Conservation (phyloP, 2,113 vertebrate genomes). For the Thamnophis sirtalis region DNA sequence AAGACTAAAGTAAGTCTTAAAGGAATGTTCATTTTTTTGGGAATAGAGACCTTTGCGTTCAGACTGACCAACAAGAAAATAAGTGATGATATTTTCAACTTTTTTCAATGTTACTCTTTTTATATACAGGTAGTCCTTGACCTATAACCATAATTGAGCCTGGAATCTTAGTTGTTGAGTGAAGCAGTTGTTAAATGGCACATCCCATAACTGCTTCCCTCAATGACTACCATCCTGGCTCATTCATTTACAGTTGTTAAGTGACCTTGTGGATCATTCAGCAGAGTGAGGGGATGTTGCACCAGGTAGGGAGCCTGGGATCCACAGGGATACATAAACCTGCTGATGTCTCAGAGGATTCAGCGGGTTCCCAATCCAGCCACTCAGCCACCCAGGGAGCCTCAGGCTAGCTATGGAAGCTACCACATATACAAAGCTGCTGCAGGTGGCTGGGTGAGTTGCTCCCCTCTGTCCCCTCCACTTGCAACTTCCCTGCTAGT, state of each 20-base stretch:
- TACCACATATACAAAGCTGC: too few species aligned
- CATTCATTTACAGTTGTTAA: not conserved
- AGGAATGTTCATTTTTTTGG: not conserved
- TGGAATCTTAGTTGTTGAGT: not conserved
- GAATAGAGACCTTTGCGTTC: not conserved
- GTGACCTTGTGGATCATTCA: not conserved
- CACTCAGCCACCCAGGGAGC: too few species aligned
- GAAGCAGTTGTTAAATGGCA: not conserved
- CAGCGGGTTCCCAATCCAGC: too few species aligned
- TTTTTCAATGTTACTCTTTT: conserved; percentile 6
- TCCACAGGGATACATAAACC: too few species aligned
- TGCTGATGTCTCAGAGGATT: too few species aligned
- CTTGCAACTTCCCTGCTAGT: too few species aligned
- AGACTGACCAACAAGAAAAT: not conserved
- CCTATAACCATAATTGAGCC: not conserved
- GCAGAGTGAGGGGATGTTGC: too few species aligned
- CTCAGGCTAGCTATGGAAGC: too few species aligned
- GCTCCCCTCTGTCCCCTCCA: too few species aligned
- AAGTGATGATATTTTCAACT: conserved; percentile 1
- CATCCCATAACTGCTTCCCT: not conserved
- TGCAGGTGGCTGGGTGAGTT: too few species aligned
- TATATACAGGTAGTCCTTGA: not conserved
- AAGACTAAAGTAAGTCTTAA: not conserved
- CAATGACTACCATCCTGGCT: not conserved
- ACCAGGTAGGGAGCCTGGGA: too few species aligned